Base-by-base conservation (phyloP, 2,113 vertebrate species). In the Alethe diademata region DNA sequence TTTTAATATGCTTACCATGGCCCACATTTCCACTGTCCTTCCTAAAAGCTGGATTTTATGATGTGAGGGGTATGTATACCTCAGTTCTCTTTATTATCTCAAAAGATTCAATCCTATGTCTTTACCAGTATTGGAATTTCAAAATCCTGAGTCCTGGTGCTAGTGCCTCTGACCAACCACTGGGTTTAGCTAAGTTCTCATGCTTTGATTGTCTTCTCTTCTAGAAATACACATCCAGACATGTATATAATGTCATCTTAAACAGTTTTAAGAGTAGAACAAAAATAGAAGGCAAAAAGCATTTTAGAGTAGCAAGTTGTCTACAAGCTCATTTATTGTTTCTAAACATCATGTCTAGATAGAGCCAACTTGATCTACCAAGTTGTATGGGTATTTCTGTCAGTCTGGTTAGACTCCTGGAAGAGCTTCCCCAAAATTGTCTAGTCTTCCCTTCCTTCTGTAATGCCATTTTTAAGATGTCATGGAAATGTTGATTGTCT, bases 31-130 rank as follows among this genome's bases (percentile, higher is more conserved):
- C 19, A 15, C n/a, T 51, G 5, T 58, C 35, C 58, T 65, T 85
- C 45, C 14, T 60, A 23, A 58, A 35, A 66, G 22, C 31, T 88
- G 53, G 1, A 60, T 92, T 86, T 88, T 29, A 12, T 62, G 23
- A 18, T 2, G 12, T 57, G 61, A 56, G 45, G 3, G 15, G 8
- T 26, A 6, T 17, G 5, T 1, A 1, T 73, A 33, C 4, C 16
- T 78, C 29, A 80, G 9, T 74, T 83, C 15, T 19, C 57, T 56
- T 71, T 71, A 28, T 64, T 75, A 15, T 75, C 40, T 72, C 36
- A 57, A 25, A 25, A 78, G 43, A 36, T 79, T 85, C 56, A 62
- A 35, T 69, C 24, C 24, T 25, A 4, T 60, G 14, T 90, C 43
- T 79, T 69, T 42, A 45, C 31, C 2, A 16, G 4, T 53, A 9